Conservation (phyloP, 2,113 vertebrate genomes). For the Nothoprocta perdicaria region DNA sequence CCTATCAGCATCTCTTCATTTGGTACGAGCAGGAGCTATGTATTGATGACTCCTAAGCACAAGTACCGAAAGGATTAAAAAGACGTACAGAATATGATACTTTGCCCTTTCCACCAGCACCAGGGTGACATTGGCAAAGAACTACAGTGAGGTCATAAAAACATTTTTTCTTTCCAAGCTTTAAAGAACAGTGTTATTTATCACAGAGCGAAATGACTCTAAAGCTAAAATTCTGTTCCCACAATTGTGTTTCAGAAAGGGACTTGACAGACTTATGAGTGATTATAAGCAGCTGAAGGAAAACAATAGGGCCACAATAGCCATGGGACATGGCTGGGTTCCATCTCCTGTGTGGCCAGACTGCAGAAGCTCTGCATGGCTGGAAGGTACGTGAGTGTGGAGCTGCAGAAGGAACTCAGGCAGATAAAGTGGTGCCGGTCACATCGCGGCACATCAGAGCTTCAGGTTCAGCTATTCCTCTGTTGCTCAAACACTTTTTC, state of each 20-base stretch:
- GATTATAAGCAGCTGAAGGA: slow-evolving; percentile 53
- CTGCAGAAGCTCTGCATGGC: not conserved
- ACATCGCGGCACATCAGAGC: not conserved
- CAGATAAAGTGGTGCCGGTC: not conserved
- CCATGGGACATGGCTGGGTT: slow-evolving; percentile 18
- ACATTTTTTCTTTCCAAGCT: not conserved
- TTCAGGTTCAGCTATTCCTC: slow-evolving; percentile 1
- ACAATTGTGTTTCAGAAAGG: slow-evolving; percentile 62
- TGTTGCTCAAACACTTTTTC: not conserved
- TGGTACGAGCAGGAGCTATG: not conserved
- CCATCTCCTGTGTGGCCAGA: not conserved
- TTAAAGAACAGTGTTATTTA: slow-evolving; percentile 55
- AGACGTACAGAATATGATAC: not conserved
- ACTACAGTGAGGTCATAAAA: slow-evolving; percentile 42
- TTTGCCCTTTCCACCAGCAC: slow-evolving; percentile 37
- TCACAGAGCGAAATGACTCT: slow-evolving; percentile 45
- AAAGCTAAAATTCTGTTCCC: slow-evolving; percentile 63
- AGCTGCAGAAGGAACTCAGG: not conserved
- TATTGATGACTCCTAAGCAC: not conserved
- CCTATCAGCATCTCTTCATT: too few relatives aligned
- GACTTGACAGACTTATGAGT: slow-evolving; percentile 67
- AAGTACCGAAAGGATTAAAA: not conserved
- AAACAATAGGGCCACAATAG: slow-evolving; percentile 47
- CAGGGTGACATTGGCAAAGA: slow-evolving; percentile 1
- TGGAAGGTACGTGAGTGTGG: not conserved